Base-by-base conservation (phyloP, 1,140 invertebrate genomes). In the Musca domestica region DNA sequence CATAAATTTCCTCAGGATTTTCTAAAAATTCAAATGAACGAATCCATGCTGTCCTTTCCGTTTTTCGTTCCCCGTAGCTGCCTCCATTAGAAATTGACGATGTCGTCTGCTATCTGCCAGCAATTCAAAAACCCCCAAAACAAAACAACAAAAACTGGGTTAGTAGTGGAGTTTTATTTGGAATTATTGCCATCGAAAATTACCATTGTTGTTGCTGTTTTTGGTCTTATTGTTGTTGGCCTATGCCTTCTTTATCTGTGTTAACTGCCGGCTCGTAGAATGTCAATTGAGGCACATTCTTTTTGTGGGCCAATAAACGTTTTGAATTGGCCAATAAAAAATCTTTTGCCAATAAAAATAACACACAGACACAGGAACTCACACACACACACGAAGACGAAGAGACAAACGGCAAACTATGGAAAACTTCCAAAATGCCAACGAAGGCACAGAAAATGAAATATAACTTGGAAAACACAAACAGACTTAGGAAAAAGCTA, bases 231-330 rank as follows among this genome's bases (percentile, higher is more conserved):
- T 2, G 56, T 61, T 54, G 51, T 54, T 54, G 20, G 20, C 3
- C 14, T n/a, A n/a, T n/a, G n/a, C n/a, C n/a, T n/a, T n/a, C 34
- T 61, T 61, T 61, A 34, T 34, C 56, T 34, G 14, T 58, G 54
- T 58, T 58, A 58, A 58, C 14, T 58, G 56, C 34, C 30, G 27
- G 34, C 34, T 34, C 41, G 56, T 61, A 61, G 56, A 61, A 41
- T 61, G 56, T 61, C 56, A 61, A 61, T 61, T 61, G 56, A 61
- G 56, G 56, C 49, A 52, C 49, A 49, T 19, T 23, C 34, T 48
- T 61, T 61, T 61, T 61, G 56, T 61, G 34, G 56, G 56, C 56
- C 56, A 61, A 61, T 61, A 61, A 61, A 61, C 41, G 47, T 64
- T 47, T 49, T 47, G 47, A 64, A 49, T 64, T 64, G 63, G 41